phyloP scores from a whole-genome alignment of 2,113 vertebrate species.

The Chloropsis hardwickii region DNA sequence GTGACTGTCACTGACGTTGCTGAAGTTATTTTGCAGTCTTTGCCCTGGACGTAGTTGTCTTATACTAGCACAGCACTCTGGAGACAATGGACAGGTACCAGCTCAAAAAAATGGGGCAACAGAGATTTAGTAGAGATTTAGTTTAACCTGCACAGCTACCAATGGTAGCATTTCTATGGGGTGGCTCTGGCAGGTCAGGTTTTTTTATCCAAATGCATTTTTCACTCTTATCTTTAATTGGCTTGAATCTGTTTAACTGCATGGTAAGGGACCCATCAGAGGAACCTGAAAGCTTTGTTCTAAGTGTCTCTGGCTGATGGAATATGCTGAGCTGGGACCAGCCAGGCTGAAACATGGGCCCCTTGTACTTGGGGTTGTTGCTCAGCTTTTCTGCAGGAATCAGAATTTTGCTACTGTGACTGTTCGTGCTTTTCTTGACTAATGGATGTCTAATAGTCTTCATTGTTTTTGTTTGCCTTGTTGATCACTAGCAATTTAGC shows the following conservation, averaged over 20 bases:
- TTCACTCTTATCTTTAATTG: not conserved
- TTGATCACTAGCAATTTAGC: not conserved
- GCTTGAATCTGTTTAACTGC: not conserved
- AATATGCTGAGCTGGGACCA: not conserved
- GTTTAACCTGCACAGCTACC: not conserved
- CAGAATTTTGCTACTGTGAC: not conserved
- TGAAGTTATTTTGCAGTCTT: not conserved
- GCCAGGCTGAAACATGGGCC: not conserved
- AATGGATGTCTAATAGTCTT: not conserved
- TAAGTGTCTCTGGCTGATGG: not conserved
- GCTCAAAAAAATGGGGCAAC: not conserved
- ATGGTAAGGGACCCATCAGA: not conserved
- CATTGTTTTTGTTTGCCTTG: not conserved
- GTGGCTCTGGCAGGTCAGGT: not conserved
- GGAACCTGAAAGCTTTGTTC: not conserved
- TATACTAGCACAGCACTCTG: not conserved
- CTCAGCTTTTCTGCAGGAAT: not conserved
- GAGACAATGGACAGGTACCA: not conserved
- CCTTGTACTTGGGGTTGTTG: not conserved
- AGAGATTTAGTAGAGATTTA: not conserved
- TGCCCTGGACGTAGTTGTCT: rapidly evolving
- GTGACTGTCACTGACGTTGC: not conserved
- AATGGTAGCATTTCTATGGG: not conserved
- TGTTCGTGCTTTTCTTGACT: not conserved
- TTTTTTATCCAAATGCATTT: not conserved